phyloP scores from a whole-genome alignment of 1,140 invertebrate genomes.

The Antheraea mylitta region DNA sequence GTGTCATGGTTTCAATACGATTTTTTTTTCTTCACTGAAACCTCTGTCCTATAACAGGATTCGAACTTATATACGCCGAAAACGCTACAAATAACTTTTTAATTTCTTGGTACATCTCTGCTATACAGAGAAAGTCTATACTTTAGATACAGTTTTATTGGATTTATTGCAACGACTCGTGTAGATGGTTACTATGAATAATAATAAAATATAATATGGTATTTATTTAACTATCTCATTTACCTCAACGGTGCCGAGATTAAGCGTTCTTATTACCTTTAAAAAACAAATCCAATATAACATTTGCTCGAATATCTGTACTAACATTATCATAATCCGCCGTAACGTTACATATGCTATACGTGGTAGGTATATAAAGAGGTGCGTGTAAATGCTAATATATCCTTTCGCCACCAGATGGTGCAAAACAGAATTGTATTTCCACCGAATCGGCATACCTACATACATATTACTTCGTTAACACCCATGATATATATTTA shows the following conservation, averaged over 20 bases:
- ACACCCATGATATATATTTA: not conserved
- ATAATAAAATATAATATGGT: not conserved
- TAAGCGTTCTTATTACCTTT: not conserved
- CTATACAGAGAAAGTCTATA: too few species aligned
- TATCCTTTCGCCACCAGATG: constrained; percentile 9
- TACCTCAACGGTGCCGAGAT: not conserved
- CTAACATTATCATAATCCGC: not conserved
- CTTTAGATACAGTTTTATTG: too few species aligned
- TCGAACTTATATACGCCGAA: too few species aligned
- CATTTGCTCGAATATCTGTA: not conserved
- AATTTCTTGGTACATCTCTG: too few species aligned
- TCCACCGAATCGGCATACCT: constrained; percentile 4
- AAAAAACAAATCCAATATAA: constrained; percentile 2
- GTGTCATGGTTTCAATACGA: too few species aligned
- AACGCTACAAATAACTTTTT: too few species aligned
- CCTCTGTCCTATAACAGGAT: too few species aligned
- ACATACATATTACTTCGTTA: not conserved
- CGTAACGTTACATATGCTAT: not conserved
- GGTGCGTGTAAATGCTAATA: constrained; percentile 14
- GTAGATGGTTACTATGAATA: too few species aligned
- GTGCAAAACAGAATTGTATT: constrained; percentile 5
- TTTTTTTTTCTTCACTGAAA: too few species aligned
- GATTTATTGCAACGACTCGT: too few species aligned
- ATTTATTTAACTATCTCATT: not conserved
- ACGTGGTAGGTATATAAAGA: not conserved